Conservation (phyloP, 2,888 invertebrate species). For the Acronicta aceris region DNA sequence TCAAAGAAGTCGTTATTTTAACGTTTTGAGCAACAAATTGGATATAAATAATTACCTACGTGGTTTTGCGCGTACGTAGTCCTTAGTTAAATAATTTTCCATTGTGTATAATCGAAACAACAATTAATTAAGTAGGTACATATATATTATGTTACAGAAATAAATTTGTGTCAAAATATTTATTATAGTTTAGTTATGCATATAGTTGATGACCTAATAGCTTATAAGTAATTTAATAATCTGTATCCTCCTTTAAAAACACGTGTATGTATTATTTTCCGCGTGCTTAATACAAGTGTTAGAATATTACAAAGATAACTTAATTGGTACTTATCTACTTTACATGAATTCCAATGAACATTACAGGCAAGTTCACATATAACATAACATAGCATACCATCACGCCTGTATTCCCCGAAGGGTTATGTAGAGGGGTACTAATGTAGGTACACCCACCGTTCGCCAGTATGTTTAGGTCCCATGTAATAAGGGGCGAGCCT, state of each 20-base stretch:
- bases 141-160: slow-evolving; percentile 3
- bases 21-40: slow-evolving; percentile 32
- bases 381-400: too few relatives aligned
- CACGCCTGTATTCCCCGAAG: too few relatives aligned
- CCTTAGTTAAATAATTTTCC: slow-evolving; percentile 41
- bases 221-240: not conserved
- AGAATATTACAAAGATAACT: not conserved
- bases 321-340: not conserved
- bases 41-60: slow-evolving; percentile 20
- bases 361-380: too few relatives aligned
- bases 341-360: not conserved
- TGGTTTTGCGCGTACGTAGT: slow-evolving; percentile 14
- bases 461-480: too few relatives aligned
- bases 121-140: slow-evolving; percentile 18
- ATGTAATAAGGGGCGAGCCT: too few relatives aligned
- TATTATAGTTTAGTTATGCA: too few relatives aligned
- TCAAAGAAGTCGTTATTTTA: slow-evolving; percentile 15
- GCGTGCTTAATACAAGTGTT: not conserved
- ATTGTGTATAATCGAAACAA: slow-evolving; percentile 15
- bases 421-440: too few relatives aligned
- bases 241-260: slow-evolving; percentile 12
- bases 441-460: too few relatives aligned
- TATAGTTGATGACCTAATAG: not conserved
- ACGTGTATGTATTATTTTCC: slow-evolving; percentile 4
- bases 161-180: not conserved